Conservation (phyloP, 2,113 vertebrate species). For the Cololabis saira region DNA sequence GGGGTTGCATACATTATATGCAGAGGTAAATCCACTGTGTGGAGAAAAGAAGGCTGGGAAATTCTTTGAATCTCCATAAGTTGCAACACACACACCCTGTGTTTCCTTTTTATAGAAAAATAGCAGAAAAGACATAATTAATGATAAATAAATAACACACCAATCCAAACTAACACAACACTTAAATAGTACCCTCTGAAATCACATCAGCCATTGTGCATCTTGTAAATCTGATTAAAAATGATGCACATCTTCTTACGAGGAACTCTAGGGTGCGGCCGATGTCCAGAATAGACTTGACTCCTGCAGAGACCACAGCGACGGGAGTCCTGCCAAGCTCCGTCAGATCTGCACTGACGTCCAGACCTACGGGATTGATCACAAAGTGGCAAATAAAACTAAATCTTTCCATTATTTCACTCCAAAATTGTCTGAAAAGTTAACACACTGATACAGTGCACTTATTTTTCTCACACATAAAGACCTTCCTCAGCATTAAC, state of each 20-base stretch:
- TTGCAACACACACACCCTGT: constrained; percentile 89
- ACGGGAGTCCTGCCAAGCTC: constrained; percentile 90
- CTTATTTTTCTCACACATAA: too few relatives aligned
- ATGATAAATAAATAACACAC: background rate
- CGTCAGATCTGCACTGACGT: constrained; percentile 91
- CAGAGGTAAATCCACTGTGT: constrained; percentile 86
- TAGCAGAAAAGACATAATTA: background rate
- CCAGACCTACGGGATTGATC: constrained; percentile 80
- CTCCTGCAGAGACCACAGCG: constrained; percentile 89
- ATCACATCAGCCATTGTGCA: too few relatives aligned
- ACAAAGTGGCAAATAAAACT: background rate
- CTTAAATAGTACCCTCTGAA: background rate
- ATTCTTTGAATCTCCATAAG: constrained; percentile 84
- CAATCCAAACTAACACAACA: background rate
- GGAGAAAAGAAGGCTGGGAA: constrained; percentile 91
- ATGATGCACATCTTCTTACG: constrained; percentile 69
- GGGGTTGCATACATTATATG: constrained; percentile 80
- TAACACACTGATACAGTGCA: too few relatives aligned
- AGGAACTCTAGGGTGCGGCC: constrained; percentile 90
- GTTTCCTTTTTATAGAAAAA: constrained; percentile 83
- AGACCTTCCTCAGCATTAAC: background rate
- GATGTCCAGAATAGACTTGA: constrained; percentile 92
- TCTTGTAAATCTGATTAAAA: background rate
- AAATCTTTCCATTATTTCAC: background rate
- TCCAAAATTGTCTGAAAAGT: too few relatives aligned